These are phyloP conservation scores for Ischnus inquisitorius DNA, from an alignment of 2,888 invertebrate genomes.

Conservation along the genomic window DNA sequence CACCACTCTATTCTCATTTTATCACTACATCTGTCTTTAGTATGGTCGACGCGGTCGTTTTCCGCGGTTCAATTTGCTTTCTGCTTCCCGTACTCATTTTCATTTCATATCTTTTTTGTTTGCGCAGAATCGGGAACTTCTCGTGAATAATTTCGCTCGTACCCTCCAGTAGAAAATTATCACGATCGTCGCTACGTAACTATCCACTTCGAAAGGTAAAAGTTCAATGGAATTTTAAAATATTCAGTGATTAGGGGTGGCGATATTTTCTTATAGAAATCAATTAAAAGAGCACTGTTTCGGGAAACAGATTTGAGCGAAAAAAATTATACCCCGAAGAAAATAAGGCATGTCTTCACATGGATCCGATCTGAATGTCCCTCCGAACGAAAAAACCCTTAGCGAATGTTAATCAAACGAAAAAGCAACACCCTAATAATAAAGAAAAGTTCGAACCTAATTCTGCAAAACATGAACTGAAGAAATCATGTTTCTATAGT, in stretches of 20 bases:
- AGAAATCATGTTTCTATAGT: not conserved
- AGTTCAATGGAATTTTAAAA: not conserved
- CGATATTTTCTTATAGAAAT: not conserved
- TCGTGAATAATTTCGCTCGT: not conserved
- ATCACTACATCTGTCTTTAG: constrained; percentile 28
- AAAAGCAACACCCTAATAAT: too few relatives aligned
- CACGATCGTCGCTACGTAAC: not conserved
- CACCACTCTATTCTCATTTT: constrained; percentile 29
- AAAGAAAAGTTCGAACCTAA: too few relatives aligned
- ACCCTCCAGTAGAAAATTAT: not conserved
- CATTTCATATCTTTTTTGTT: not conserved
- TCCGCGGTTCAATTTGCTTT: constrained; percentile 27
- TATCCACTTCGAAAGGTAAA: not conserved
- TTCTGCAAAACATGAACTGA: too few relatives aligned
- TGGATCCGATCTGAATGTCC: too few relatives aligned
- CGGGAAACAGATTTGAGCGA: not conserved
- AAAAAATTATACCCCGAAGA: not conserved
- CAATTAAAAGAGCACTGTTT: not conserved
- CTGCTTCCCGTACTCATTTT: not conserved
- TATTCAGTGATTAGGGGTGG: not conserved
- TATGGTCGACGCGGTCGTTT: constrained; percentile 41
- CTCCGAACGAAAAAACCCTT: too few relatives aligned
- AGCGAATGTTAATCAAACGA: too few relatives aligned
- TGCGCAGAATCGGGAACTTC: not conserved
- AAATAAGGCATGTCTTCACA: too few relatives aligned